Base-by-base conservation (phyloP, 53 echinoderm and acorn worm genomes). In the Patiria pectinifera region DNA sequence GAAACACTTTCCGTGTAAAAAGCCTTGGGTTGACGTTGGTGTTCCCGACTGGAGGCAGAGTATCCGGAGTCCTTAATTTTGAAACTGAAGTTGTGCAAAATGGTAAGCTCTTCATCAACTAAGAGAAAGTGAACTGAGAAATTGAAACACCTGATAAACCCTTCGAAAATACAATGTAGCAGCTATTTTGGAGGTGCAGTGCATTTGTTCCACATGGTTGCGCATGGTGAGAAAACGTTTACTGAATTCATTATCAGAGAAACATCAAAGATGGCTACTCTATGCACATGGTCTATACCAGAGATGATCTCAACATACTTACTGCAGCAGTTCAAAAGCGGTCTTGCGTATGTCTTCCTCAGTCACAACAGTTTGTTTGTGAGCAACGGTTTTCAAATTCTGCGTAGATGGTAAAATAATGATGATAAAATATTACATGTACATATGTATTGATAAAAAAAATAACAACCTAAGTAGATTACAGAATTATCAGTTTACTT, bases 361-460 rank as follows among this genome's bases (percentile, higher is more conserved):
- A 66, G n/a, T 80, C 35, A 81, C 90, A 6, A 46, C 46, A n/a
- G 80, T 90, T 77, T 90, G 90, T 46, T 90, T 81, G 82, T 90
- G 78, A 21, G 90, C 90, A 11, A 90, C 81, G 23, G 69, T 80
- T 69, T 80, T 90, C 63, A 47, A 18, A 62, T 80, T 90, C 90
- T 90, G 43, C 14, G 3, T 21, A 5, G 18, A 18, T 5, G 6
- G 11, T 7, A 47, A 19, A 63, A 66, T 8, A 45, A 21, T 62
- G 3, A 86, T 18, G 26, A 35, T 24, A 21, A 9, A 24, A 11
- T 16, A 8, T 18, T 44, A 48, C 46, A 14, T 22, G 72, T 0
- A 0, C 45, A 35, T 35, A 35, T 35, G 35, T 35, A 35, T 35
- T 35, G 35, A 35, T 35, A 35, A 35, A 35, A 35, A 35, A 35